Evolutionary conservation across 2,113 vertebrate species (phyloP), one percentile per base, ranked within the genome.

Genomic region (Mugil cephalus): DNA sequence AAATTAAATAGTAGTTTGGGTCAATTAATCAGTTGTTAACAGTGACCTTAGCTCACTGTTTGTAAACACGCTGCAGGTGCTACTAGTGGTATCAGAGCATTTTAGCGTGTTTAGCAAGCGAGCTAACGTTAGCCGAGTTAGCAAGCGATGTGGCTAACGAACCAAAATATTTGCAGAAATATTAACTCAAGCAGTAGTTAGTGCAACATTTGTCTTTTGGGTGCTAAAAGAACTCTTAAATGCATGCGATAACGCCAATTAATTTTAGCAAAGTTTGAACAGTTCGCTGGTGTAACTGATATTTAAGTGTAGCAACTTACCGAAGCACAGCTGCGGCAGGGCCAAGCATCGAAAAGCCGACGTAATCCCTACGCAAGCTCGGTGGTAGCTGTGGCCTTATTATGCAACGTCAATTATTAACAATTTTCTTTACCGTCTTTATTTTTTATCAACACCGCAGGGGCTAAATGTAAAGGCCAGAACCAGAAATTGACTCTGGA

Each of bases 351-450:
- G 64, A 65, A 82, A 79, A 70, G 77, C 88, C 77, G 81, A 9
- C 69, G 60, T 81, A 89, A 84, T 92, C 83, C 81, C 66, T 71
- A 83, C 62, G 91, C 89, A 79, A 93, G 71, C 4, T 67, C 85
- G 89, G 85, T 77, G 91, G 40, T 52, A 35, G 61, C 63, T 68
- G 74, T 77, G 93, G 93, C 93, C 93, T 92, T 86, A 86, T 89
- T 88, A 85, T 83, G 80, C 87, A 88, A 85, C 83, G 64, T 69
- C 65, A 84, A 66, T 65, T 86, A 81, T 62, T 70, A 62, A 64
- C 52, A 77, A 78, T 77, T 79, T 77, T 46, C 47, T 79, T 66
- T 21, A 66, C 82, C 80, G 87, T 76, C 87, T 90, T 76, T 64
- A 30, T 84, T 75, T 61, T 78, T 89, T 58, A 77, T 59, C 40